Evolutionary conservation across 2,888 invertebrate genomes (phyloP).

Genomic region (Thera britannica): DNA sequence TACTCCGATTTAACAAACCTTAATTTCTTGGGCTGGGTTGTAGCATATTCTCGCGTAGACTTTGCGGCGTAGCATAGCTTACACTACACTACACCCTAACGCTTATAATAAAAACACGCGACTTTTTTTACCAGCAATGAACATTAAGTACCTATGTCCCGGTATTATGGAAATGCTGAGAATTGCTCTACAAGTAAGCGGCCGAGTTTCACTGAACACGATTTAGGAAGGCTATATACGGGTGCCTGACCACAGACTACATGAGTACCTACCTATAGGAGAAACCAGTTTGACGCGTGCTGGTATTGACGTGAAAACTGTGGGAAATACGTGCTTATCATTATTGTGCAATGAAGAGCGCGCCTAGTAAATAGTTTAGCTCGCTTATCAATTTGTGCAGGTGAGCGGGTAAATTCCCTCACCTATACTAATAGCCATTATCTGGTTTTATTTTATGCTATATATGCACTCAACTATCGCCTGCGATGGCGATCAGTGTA

Average conservation of each 20-base stretch:
- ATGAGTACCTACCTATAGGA: conserved; percentile 10
- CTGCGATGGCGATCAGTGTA: too few species aligned
- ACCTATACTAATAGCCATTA: too few species aligned
- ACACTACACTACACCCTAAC: background rate
- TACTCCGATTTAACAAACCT: too few species aligned
- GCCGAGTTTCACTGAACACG: background rate
- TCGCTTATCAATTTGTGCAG: too few species aligned
- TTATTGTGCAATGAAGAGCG: conserved; percentile 2
- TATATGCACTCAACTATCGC: too few species aligned
- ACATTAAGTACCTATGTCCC: background rate
- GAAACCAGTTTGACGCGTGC: conserved; percentile 29
- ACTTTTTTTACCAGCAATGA: conserved; percentile 18
- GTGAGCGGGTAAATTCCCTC: too few species aligned
- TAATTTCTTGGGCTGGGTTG: too few species aligned
- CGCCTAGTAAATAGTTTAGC: too few species aligned
- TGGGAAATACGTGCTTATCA: conserved; percentile 18
- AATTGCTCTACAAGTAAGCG: conserved; percentile 12
- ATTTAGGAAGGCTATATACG: conserved; percentile 9
- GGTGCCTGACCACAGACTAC: conserved; percentile 1
- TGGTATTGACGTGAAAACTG: conserved; percentile 16
- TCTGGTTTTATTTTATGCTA: too few species aligned
- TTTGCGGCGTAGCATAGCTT: conserved; percentile 5
- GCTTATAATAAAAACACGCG: background rate
- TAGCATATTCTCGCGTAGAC: background rate
- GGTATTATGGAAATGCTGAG: conserved; percentile 31